phyloP scores from a whole-genome alignment of 2,888 invertebrate genomes.

The Drosophila prostipennis region DNA sequence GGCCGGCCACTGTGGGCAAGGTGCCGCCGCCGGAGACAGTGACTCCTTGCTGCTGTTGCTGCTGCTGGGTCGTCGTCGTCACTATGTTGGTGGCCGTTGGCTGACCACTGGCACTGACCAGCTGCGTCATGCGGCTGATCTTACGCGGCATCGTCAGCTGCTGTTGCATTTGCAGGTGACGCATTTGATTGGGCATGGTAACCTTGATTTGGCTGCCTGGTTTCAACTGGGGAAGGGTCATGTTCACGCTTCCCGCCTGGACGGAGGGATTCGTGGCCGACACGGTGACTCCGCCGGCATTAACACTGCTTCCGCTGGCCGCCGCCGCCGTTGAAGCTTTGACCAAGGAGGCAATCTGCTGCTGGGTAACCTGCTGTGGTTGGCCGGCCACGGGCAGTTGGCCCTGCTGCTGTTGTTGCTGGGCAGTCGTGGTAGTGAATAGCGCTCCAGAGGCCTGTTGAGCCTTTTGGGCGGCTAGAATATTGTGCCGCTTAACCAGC shows the following conservation, averaged over 20 bases:
- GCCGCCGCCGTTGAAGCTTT: slow-evolving; percentile 84
- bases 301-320: slow-evolving; percentile 68
- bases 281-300: slow-evolving; percentile 80
- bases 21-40: slow-evolving; percentile 47
- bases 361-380: slow-evolving; percentile 82
- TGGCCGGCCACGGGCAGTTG: slow-evolving; percentile 71
- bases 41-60: slow-evolving; percentile 65
- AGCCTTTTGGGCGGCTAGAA: slow-evolving; percentile 82
- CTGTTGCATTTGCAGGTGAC: slow-evolving; percentile 87
- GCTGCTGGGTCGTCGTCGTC: slow-evolving; percentile 54
- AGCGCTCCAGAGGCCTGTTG: slow-evolving; percentile 83
- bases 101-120: slow-evolving; percentile 75
- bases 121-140: slow-evolving; percentile 87
- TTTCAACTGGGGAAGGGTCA: slow-evolving; percentile 83
- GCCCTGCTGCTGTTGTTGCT: slow-evolving; percentile 75
- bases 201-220: slow-evolving; percentile 84
- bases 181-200: slow-evolving; percentile 87
- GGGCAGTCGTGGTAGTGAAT: slow-evolving; percentile 83
- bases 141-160: slow-evolving; percentile 86
- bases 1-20: slow-evolving; percentile 72
- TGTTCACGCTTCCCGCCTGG: slow-evolving; percentile 80
- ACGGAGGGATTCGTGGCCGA: slow-evolving; percentile 68
- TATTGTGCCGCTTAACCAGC: slow-evolving; percentile 86
- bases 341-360: slow-evolving; percentile 83
- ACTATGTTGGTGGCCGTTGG: slow-evolving; percentile 68